Evolutionary conservation across 2,888 invertebrate genomes (phyloP).

Genomic region (Brachylomia viminalis): DNA sequence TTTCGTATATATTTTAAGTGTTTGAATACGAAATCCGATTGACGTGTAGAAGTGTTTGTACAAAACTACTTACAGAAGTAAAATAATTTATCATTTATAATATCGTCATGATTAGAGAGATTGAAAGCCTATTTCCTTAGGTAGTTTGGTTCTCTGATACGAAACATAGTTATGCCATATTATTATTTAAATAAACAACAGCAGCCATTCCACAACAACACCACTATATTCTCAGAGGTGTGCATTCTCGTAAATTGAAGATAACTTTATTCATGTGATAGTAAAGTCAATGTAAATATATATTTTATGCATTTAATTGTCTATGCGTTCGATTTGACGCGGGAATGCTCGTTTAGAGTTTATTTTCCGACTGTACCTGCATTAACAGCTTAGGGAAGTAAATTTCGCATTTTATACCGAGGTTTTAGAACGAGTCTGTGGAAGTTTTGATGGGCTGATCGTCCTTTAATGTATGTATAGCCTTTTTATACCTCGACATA

Average conservation of each 20-base stretch:
- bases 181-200: background rate
- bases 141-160: background rate
- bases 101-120: too few species aligned
- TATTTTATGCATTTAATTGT: slow-evolving; percentile 70
- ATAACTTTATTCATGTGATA: slow-evolving; percentile 69
- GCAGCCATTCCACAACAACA: slow-evolving; percentile 26
- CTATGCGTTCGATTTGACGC: slow-evolving; percentile 59
- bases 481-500: background rate
- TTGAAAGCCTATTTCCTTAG: too few species aligned
- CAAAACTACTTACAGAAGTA: too few species aligned
- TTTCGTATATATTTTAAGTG: too few species aligned
- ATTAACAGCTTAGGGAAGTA: slow-evolving; percentile 43
- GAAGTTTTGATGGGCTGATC: background rate
- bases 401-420: slow-evolving; percentile 45
- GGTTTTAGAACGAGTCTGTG: slow-evolving; percentile 26
- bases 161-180: background rate
- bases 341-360: slow-evolving; percentile 56
- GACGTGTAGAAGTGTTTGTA: too few species aligned
- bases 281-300: slow-evolving; percentile 66
- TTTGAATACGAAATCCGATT: too few species aligned
- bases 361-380: slow-evolving; percentile 40
- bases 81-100: too few species aligned
- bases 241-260: slow-evolving; percentile 65
- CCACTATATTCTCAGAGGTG: slow-evolving; percentile 36
- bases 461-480: background rate